Evolutionary conservation across 2,888 invertebrate species (phyloP), one percentile per base, ranked within the genome.

Genomic region (Leucophenga maculata): DNA sequence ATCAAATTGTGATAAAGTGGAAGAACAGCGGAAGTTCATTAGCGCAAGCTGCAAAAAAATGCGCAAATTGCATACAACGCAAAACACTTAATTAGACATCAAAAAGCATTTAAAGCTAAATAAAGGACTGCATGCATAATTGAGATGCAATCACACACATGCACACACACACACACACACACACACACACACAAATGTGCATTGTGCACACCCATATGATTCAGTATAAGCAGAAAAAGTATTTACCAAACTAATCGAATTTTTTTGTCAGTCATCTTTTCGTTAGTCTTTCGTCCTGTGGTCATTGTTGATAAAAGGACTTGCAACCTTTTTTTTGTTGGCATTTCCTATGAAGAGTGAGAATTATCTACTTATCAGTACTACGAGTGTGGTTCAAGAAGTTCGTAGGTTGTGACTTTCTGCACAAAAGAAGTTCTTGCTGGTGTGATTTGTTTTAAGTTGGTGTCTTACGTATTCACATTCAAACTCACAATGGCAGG

Each of bases 21-120:
- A 26, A 14, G 20, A 55, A 74, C 75, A 73, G 72, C 80, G 79
- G 77, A 82, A 80, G 77, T 74, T 79, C 78, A 80, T 80, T 78
- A 75, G 71, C 72, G 75, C 69, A 69, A 72, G 66, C 66, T 62
- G 68, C 66, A 44, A 57, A n/a, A 39, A n/a, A 39, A 32, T n/a
- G 44, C 48, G 1, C n/a, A 46, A 73, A 73, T 72, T 72, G 75
- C 71, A 75, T 57, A 69, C 70, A 74, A 69, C 68, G 65, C 71
- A 65, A 72, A 70, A 70, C 75, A 78, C 75, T 82, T 77, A 77
- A 75, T 80, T 75, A 74, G 70, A 76, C 75, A 74, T 70, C 79
- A 73, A 74, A 74, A 72, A 26, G 31, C 26, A 50, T 59, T 59
- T 32, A 20, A 16, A 6, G 70, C 62, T 32, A 52, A 55, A 70